These are phyloP conservation scores for Aplocera efformata DNA, from an alignment of 2,888 invertebrate genomes.

Conservation along the genomic window DNA sequence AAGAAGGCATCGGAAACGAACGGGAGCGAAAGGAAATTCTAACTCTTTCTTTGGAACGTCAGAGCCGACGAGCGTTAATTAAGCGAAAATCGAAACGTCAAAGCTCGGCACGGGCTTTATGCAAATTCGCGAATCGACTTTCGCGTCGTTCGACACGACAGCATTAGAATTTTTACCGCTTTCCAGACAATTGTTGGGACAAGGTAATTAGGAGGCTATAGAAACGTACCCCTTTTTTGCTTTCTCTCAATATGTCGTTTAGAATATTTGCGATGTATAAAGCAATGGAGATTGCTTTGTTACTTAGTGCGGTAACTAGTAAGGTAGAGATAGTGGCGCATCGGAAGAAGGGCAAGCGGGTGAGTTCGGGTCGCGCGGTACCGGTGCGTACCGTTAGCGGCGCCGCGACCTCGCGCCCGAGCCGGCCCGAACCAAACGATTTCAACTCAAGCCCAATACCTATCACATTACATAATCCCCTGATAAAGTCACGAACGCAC, in stretches of 20 bases:
- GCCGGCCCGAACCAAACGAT: slow-evolving; percentile 24
- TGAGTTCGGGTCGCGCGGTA: slow-evolving; percentile 36
- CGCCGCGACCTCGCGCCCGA: slow-evolving; percentile 34
- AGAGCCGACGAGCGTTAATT: slow-evolving; percentile 68
- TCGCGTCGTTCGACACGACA: slow-evolving; percentile 61
- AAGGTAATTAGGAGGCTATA: slow-evolving; percentile 62
- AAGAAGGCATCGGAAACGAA: slow-evolving; percentile 55
- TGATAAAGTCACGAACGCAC: slow-evolving; percentile 37
- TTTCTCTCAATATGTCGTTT: slow-evolving; percentile 17
- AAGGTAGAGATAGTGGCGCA: slow-evolving; percentile 16
- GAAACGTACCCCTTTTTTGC: slow-evolving; percentile 32
- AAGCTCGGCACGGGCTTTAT: slow-evolving; percentile 69
- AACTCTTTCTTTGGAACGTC: slow-evolving; percentile 62
- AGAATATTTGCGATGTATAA: slow-evolving; percentile 14
- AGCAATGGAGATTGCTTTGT: slow-evolving; percentile 12
- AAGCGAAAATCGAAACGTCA: slow-evolving; percentile 78
- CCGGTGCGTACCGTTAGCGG: slow-evolving; percentile 59
- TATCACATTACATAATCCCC: slow-evolving; percentile 33
- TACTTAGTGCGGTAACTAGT: slow-evolving; percentile 11
- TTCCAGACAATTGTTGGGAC: slow-evolving; percentile 63
- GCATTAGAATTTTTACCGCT: slow-evolving; percentile 64
- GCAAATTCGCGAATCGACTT: slow-evolving; percentile 75
- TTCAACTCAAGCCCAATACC: too few species aligned
- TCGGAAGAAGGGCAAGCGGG: slow-evolving; percentile 37
- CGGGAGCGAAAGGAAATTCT: slow-evolving; percentile 54